These are phyloP conservation scores for Eristalis tenax DNA, from an alignment of 2,888 invertebrate species.

Conservation along the genomic window DNA sequence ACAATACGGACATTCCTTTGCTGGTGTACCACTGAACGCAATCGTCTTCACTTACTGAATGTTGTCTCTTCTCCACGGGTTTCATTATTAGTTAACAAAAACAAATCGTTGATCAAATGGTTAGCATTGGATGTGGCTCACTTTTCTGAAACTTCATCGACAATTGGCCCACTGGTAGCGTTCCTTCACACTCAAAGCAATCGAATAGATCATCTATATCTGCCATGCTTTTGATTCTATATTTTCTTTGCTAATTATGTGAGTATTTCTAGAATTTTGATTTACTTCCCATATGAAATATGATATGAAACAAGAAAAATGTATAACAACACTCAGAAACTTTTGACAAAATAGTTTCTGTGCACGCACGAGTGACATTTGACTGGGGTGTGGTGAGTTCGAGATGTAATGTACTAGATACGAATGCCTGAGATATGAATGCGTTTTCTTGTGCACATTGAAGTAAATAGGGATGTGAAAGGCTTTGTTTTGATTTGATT, in stretches of 20 bases:
- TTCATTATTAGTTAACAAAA: slow-evolving; percentile 9
- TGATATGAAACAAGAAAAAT: slow-evolving; percentile 15
- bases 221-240: slow-evolving; percentile 73
- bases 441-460: neutral
- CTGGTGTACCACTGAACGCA: slow-evolving; percentile 86
- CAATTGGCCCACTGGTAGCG: slow-evolving; percentile 61
- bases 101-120: neutral
- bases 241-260: neutral
- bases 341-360: slow-evolving; percentile 16
- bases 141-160: slow-evolving; percentile 34
- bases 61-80: slow-evolving; percentile 60
- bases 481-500: neutral
- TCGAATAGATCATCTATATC: slow-evolving; percentile 80
- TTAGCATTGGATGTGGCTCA: neutral
- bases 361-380: slow-evolving; percentile 29
- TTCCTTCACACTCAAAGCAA: slow-evolving; percentile 78
- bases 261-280: neutral
- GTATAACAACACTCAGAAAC: neutral
- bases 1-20: slow-evolving; percentile 96
- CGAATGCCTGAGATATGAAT: no score
- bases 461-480: neutral
- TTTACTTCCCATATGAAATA: slow-evolving; percentile 2
- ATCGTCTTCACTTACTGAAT: slow-evolving; percentile 73
- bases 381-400: neutral
- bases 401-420: neutral